Conservation (phyloP, 2,113 vertebrate genomes). For the Cheilinus undulatus region DNA sequence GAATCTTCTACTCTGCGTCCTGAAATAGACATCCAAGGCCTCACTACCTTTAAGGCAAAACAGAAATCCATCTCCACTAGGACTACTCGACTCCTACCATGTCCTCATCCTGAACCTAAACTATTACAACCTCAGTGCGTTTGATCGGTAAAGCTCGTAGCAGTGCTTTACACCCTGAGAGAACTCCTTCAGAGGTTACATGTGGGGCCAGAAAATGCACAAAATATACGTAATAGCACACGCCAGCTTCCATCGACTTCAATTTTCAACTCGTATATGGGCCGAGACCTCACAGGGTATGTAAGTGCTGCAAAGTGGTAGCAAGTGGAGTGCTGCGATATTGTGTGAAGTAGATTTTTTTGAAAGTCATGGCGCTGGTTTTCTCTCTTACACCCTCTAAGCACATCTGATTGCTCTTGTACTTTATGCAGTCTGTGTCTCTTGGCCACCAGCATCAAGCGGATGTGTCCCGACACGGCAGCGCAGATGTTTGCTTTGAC, state of each 20-base stretch:
- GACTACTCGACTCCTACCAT: background rate
- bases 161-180: background rate
- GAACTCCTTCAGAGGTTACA: background rate
- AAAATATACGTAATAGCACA: conserved; percentile 26
- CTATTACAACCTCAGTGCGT: background rate
- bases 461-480: conserved; percentile 17
- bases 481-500: conserved; percentile 28
- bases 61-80: background rate
- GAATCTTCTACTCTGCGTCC: background rate
- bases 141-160: background rate
- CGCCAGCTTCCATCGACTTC: conserved; percentile 30
- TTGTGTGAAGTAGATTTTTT: conserved; percentile 19
- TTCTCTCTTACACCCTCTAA: background rate
- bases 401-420: conserved; percentile 21
- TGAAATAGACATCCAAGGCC: background rate
- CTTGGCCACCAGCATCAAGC: conserved; percentile 17
- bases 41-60: background rate
- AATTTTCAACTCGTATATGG: conserved; percentile 3
- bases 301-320: conserved; percentile 33
- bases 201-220: conserved; percentile 3
- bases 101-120: background rate
- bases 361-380: background rate
- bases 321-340: conserved; percentile 6
- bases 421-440: conserved; percentile 10
- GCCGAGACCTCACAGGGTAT: conserved; percentile 4